A percentile compares a stretch with the other conserved stretches of the same genome.
Conservation (phyloP, 2,888 invertebrate species). For the Bruchidius siliquastri region DNA sequence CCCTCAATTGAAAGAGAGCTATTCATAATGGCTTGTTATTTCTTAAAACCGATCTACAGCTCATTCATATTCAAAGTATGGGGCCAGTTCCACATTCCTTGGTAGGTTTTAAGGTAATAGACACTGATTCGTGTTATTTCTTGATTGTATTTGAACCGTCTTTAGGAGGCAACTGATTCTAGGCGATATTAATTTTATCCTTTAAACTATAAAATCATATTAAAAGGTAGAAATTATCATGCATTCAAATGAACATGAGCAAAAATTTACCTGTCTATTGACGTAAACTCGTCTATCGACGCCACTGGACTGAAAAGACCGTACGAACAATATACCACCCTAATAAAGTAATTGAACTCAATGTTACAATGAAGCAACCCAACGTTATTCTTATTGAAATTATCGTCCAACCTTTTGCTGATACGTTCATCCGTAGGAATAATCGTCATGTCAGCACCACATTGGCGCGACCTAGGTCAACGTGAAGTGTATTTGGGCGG, state of each 20-base stretch:
- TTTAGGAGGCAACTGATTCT: no score
- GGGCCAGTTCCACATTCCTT: background rate
- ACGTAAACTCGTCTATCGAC: no score
- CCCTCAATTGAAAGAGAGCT: background rate
- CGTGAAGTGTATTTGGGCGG: background rate
- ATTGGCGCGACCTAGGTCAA: background rate
- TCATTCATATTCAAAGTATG: background rate
- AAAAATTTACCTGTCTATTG: no score
- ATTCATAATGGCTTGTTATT: background rate
- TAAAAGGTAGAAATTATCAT: no score
- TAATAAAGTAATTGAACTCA: background rate
- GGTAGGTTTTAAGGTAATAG: no score
- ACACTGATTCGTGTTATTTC: no score
- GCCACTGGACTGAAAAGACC: background rate
- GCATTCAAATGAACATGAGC: no score
- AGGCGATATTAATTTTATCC: no score
- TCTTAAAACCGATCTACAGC: background rate
- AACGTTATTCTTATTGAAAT: background rate
- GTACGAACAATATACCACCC: background rate
- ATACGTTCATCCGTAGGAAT: background rate
- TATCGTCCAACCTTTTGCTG: background rate
- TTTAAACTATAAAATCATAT: no score
- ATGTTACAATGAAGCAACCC: background rate
- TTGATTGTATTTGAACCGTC: no score
- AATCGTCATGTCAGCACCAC: background rate